Conservation (phyloP, 1,140 invertebrate species). For the Uloborus diversus region DNA sequence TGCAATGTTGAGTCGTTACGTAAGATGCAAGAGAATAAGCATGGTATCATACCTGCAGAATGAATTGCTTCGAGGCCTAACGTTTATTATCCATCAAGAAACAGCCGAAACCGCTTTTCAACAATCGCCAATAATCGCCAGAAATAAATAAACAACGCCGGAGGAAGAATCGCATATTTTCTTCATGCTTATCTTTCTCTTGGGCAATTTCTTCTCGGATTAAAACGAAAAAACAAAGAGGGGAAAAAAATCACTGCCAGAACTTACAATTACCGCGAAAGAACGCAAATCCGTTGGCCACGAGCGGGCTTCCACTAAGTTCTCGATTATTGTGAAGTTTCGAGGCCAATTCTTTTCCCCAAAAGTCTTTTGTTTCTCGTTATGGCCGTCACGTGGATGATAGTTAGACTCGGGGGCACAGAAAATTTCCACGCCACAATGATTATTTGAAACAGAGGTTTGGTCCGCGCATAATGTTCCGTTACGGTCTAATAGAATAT, state of each 20-base stretch:
- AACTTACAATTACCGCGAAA: neutral
- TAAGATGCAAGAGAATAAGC: too few species aligned
- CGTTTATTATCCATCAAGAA: too few species aligned
- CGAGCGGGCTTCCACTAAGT: neutral
- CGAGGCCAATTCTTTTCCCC: neutral
- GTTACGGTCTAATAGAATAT: slow-evolving; percentile 21
- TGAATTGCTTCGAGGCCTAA: too few species aligned
- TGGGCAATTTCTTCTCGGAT: neutral
- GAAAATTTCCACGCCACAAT: neutral
- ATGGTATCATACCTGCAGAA: too few species aligned
- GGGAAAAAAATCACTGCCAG: neutral
- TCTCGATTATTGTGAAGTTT: neutral
- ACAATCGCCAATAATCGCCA: too few species aligned
- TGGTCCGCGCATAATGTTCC: neutral
- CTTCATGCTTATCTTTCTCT: neutral
- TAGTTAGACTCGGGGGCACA: neutral
- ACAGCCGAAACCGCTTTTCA: too few species aligned
- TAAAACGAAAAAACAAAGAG: neutral
- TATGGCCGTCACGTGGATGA: neutral
- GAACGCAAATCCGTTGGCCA: neutral
- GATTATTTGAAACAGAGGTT: neutral
- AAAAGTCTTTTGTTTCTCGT: neutral
- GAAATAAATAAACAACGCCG: neutral
- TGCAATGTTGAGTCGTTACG: too few species aligned
- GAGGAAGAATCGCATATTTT: neutral